These are phyloP conservation scores for Terebella lapidaria DNA, from an alignment of 2,888 invertebrate species.

Conservation along the genomic window DNA sequence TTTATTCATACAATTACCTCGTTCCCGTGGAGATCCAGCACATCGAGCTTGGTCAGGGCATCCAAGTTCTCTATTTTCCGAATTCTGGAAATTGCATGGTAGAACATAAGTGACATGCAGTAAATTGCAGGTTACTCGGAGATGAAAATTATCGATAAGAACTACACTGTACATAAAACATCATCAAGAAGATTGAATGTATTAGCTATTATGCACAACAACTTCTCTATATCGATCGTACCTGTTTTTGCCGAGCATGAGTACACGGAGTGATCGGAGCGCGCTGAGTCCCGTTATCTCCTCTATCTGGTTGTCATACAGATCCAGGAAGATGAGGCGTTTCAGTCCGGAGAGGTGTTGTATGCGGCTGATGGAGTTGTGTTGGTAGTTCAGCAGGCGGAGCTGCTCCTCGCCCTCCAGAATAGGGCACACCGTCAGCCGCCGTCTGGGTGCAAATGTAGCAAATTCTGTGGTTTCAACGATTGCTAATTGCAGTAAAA, in stretches of 20 bases:
- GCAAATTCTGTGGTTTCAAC: too few species aligned
- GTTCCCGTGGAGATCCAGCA: conserved; percentile 89
- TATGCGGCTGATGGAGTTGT: conserved; percentile 78
- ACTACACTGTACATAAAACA: too few species aligned
- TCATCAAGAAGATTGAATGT: too few species aligned
- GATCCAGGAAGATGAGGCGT: conserved; percentile 83
- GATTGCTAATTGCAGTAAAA: too few species aligned
- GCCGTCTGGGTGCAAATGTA: conserved; percentile 49
- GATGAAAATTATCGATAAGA: too few species aligned
- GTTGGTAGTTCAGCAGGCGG: conserved; percentile 81
- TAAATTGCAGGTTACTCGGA: too few species aligned
- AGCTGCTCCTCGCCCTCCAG: conserved; percentile 77
- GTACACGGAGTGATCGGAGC: conserved; percentile 74
- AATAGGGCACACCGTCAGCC: conserved; percentile 75
- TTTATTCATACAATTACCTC: too few species aligned
- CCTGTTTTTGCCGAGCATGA: conserved; percentile 89
- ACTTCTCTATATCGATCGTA: too few species aligned
- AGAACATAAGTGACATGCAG: too few species aligned
- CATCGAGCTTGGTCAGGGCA: conserved; percentile 72
- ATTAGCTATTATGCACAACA: too few species aligned
- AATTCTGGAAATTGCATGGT: conserved; percentile 67
- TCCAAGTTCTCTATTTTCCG: conserved; percentile 70
- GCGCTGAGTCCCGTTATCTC: conserved; percentile 74
- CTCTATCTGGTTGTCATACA: conserved; percentile 92
- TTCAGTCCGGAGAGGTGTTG: conserved; percentile 64